Percentiles rank a stretch among this genome's conserved stretches.
Evolutionary conservation across 2,113 vertebrate species (phyloP).

Genomic region (Anthoscopus minutus): DNA sequence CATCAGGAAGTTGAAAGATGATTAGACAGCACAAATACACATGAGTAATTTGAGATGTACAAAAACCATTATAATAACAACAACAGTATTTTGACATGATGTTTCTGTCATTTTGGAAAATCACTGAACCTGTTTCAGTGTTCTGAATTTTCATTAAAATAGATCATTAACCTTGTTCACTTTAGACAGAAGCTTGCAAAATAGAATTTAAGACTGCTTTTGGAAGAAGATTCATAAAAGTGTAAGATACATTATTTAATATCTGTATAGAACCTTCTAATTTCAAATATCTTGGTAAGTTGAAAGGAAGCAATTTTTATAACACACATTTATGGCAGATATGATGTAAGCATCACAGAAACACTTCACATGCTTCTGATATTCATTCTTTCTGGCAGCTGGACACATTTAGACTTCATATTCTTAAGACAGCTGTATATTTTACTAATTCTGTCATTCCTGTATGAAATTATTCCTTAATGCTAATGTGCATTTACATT

Average conservation of each 20-base stretch:
- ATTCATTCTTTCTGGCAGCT: not conserved
- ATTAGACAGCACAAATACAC: not conserved
- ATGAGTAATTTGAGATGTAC: not conserved
- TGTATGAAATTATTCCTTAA: conserved; percentile 4
- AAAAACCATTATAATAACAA: not conserved
- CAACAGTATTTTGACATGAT: not conserved
- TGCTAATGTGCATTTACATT: conserved; percentile 27
- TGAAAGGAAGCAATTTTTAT: not conserved
- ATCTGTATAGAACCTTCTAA: not conserved
- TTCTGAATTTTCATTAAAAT: not conserved
- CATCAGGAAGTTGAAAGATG: not conserved
- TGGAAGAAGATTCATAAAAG: not conserved
- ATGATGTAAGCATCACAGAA: not conserved
- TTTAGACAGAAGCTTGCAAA: not conserved
- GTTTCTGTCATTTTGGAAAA: not conserved
- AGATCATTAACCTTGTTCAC: not conserved
- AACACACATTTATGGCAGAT: not conserved
- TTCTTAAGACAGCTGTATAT: conserved; percentile 2
- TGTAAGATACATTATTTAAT: not conserved
- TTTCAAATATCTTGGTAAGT: not conserved
- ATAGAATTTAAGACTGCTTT: not conserved
- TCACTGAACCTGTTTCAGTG: not conserved
- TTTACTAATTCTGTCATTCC: not conserved
- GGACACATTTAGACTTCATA: conserved; percentile 12
- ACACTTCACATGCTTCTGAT: not conserved